Conservation (phyloP, 2,797 vertebrate species). For the Potorous gilbertii region DNA sequence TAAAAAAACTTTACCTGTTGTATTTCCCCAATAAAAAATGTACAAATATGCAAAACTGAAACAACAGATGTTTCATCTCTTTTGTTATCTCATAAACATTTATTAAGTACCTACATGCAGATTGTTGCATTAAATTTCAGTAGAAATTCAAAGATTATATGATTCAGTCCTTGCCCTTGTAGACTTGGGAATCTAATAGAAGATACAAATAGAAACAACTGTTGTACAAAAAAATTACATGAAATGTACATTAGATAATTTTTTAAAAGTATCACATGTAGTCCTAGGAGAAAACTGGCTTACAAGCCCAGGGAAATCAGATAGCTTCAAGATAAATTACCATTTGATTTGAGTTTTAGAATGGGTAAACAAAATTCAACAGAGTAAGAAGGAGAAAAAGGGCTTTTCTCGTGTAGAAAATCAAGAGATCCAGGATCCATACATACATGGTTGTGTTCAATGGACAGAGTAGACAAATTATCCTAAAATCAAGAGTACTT, state of each 20-base stretch:
- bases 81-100: background rate
- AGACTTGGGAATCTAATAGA: background rate
- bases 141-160: background rate
- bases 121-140: background rate
- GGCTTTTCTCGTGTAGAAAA: background rate
- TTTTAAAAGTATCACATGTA: background rate
- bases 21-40: background rate
- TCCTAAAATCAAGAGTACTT: background rate
- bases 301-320: background rate
- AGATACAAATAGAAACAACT: background rate
- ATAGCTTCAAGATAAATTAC: background rate
- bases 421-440: background rate
- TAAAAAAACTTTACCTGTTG: constrained; percentile 7
- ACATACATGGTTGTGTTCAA: background rate
- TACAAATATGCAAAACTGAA: background rate
- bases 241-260: background rate
- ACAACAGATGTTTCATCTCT: background rate
- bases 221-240: background rate
- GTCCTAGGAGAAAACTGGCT: background rate
- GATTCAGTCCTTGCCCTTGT: background rate
- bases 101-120: background rate
- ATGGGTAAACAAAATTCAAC: background rate
- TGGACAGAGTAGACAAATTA: background rate
- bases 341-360: background rate
- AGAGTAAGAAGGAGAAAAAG: background rate